Base-by-base conservation (phyloP, 2,113 vertebrate species). In the Hippotragus niger region DNA sequence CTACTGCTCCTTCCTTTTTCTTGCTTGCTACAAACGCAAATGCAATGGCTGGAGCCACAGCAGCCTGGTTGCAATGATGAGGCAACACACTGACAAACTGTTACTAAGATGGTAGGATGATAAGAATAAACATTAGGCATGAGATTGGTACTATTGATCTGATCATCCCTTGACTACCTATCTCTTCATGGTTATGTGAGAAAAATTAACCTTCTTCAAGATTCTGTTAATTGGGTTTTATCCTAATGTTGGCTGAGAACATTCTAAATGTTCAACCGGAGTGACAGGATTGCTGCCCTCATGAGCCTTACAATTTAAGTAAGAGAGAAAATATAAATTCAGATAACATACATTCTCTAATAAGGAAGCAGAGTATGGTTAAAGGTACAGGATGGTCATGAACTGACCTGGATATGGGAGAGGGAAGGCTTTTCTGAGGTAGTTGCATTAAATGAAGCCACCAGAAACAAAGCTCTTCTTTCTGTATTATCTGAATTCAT, bases 111-210 rank as follows among this genome's bases (percentile, higher is more conserved):
- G 2, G 55, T 0, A 36, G 19, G 27, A 21, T 0, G 11, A 11
- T 2, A 7, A 27, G 60, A 52, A 57, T 3, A 33, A 55, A 62
- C 6, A 25, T 16, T 1, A 50, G 19, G 64, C 14, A 3, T 1
- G 11, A 3, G 31, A 29, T 0, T 74, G 1, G 31, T 7, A 19
- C 19, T 5, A 0, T 12, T 2, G 25, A 3, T 8, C 25, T 7
- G 25, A 23, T 6, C 29, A 16, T 67, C 64, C 64, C 15, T 12
- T 17, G 36, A 7, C 13, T 17, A 5, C 5, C 29, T 25, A 2
- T 2, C 10, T 81, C 31, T 55, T 43, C 33, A 53, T 2, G 21
- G 36, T 36, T 16, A 21, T 3, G 3, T 40, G 29, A 88, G 76
- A 58, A 86, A 62, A 60, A 62, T 2, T 17, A 6, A 4, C 5